A percentile compares a stretch with the other conserved stretches of the same genome.
These are phyloP conservation scores for Portevinia maculata DNA, from an alignment of 2,888 invertebrate species.

Conservation along the genomic window DNA sequence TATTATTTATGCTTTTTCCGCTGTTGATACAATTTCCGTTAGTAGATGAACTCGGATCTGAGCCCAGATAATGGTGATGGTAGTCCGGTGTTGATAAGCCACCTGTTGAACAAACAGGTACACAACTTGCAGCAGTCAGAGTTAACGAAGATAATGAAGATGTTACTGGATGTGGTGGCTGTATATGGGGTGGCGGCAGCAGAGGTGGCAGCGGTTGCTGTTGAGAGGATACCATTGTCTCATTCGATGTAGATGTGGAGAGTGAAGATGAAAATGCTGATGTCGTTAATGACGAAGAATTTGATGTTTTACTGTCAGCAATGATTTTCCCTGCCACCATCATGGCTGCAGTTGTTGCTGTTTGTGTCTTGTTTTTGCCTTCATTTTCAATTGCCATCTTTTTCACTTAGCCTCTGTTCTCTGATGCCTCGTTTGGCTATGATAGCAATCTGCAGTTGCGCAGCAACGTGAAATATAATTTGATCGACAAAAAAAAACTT, in stretches of 20 bases:
- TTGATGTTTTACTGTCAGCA: slow-evolving; percentile 60
- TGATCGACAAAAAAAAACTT: slow-evolving; percentile 7
- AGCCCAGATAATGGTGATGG: slow-evolving; percentile 58
- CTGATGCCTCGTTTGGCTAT: slow-evolving; percentile 5
- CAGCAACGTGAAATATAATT: slow-evolving; percentile 17
- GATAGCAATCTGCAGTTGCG: slow-evolving; percentile 13
- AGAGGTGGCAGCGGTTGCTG: slow-evolving; percentile 52
- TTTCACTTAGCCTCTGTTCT: slow-evolving; percentile 37
- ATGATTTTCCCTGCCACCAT: slow-evolving; percentile 40
- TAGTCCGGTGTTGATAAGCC: slow-evolving; percentile 57
- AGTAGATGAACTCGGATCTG: slow-evolving; percentile 46
- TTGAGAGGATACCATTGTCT: slow-evolving; percentile 40
- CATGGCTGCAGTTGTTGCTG: slow-evolving; percentile 11
- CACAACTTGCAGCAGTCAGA: slow-evolving; percentile 64
- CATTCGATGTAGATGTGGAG: slow-evolving; percentile 43
- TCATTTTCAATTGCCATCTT: slow-evolving; percentile 71
- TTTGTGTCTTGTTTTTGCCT: slow-evolving; percentile 54
- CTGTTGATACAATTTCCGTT: slow-evolving; percentile 58
- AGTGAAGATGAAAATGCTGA: slow-evolving; percentile 42
- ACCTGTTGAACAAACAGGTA: slow-evolving; percentile 69
- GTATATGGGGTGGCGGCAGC: slow-evolving; percentile 58
- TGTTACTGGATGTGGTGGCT: slow-evolving; percentile 56
- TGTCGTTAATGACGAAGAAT: slow-evolving; percentile 38
- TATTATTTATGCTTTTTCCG: slow-evolving; percentile 53
- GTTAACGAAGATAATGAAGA: slow-evolving; percentile 64